Percentiles rank a stretch among this genome's conserved stretches.
Conservation (phyloP, 2,888 invertebrate species). For the Salpingus planirostris region DNA sequence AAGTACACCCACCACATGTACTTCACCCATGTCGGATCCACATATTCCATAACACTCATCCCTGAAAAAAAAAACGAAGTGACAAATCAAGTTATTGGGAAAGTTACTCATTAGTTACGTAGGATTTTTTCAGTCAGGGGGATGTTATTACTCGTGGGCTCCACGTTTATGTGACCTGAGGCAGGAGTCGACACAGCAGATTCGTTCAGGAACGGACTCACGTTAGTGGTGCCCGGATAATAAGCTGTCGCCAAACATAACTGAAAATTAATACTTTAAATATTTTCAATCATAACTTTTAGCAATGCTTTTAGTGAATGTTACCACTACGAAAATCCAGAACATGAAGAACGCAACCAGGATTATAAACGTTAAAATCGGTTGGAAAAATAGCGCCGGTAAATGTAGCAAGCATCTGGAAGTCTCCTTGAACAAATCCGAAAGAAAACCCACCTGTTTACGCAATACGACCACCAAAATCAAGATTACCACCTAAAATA, state of each 20-base stretch:
- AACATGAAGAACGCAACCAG: slow-evolving; percentile 71
- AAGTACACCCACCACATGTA: slow-evolving; percentile 94
- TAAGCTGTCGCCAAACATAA: slow-evolving; percentile 76
- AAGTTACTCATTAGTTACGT: too few relatives aligned
- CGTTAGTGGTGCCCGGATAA: slow-evolving; percentile 42
- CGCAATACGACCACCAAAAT: slow-evolving; percentile 68
- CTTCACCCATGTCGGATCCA: slow-evolving; percentile 70
- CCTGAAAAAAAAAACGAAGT: slow-evolving; percentile 42
- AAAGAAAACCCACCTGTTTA: slow-evolving; percentile 72
- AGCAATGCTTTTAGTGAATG: too few relatives aligned
- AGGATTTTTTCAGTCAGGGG: slow-evolving; percentile 22
- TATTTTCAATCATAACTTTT: too few relatives aligned
- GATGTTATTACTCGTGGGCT: slow-evolving; percentile 8
- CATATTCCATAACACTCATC: slow-evolving; percentile 60
- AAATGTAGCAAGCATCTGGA: slow-evolving; percentile 77
- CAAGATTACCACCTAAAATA: slow-evolving; percentile 59
- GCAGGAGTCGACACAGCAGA: slow-evolving; percentile 21
- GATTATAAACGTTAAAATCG: slow-evolving; percentile 71
- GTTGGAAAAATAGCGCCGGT: slow-evolving; percentile 78
- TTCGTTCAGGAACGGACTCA: slow-evolving; percentile 11
- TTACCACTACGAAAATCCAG: slow-evolving; percentile 78
- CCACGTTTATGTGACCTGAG: slow-evolving; percentile 3
- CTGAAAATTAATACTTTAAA: slow-evolving; percentile 33
- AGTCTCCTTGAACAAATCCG: slow-evolving; percentile 82
- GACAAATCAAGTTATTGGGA: too few relatives aligned